These are phyloP conservation scores for Clupea harengus DNA, from an alignment of 2,113 vertebrate genomes.

Conservation along the genomic window DNA sequence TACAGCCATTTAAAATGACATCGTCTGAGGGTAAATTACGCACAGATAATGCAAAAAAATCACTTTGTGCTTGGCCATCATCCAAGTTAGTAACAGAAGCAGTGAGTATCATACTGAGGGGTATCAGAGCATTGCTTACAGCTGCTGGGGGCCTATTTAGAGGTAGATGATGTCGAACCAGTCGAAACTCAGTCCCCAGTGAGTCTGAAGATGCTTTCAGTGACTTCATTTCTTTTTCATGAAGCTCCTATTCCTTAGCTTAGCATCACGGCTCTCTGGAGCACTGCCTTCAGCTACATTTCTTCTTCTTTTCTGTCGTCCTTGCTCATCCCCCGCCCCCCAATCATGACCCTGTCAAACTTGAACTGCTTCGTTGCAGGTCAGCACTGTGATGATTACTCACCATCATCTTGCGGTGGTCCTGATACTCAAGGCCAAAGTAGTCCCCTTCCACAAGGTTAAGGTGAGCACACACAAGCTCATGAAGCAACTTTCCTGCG, in stretches of 20 bases:
- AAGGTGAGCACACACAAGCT: slow-evolving; percentile 90
- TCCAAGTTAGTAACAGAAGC: not conserved
- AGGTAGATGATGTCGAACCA: not conserved
- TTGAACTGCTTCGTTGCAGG: not conserved
- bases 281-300: not conserved
- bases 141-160: not conserved
- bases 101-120: too few species aligned
- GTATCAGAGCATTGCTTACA: not conserved
- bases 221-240: not conserved
- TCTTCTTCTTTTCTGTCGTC: not conserved
- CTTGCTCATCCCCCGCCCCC: not conserved
- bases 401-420: slow-evolving; percentile 93
- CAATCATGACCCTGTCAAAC: not conserved
- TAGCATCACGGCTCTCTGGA: not conserved
- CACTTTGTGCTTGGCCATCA: too few species aligned
- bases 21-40: too few species aligned
- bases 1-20: too few species aligned
- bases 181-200: not conserved
- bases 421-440: slow-evolving; percentile 94
- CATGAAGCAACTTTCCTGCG: slow-evolving; percentile 87
- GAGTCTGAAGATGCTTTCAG: not conserved
- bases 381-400: slow-evolving; percentile 47
- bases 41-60: too few species aligned
- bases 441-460: slow-evolving; percentile 98
- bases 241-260: not conserved